phyloP scores from a whole-genome alignment of 2,797 vertebrate species.

The Peromyscus aztecus region DNA sequence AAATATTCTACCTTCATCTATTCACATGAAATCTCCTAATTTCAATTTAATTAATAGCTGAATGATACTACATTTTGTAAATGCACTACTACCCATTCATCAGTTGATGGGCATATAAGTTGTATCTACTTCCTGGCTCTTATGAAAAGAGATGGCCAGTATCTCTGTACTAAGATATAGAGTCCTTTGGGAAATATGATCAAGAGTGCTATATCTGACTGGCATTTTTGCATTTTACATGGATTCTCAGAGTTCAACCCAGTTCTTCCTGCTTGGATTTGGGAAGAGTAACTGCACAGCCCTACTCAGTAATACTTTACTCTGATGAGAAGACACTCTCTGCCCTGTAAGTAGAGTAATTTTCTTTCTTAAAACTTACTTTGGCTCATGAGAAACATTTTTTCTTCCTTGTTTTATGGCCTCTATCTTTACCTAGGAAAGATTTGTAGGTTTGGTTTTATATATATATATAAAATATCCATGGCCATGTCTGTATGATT shows the following conservation, averaged over 20 bases:
- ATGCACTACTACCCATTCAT: neutral
- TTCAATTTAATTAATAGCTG: neutral
- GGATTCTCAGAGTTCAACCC: neutral
- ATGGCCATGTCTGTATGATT: neutral
- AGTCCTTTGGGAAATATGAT: neutral
- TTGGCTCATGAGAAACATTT: neutral
- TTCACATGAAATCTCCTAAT: neutral
- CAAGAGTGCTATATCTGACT: neutral
- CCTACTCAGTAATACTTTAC: neutral
- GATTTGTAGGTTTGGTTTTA: neutral
- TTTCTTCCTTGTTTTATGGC: neutral
- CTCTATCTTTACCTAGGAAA: constrained; percentile 10
- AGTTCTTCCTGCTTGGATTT: neutral
- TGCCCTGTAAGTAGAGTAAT: neutral
- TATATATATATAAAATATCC: neutral
- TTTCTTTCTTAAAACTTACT: constrained; percentile 36
- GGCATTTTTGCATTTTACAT: neutral
- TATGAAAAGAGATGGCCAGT: too few species aligned
- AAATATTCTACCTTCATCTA: neutral
- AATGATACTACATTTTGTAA: neutral
- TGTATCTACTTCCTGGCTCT: neutral
- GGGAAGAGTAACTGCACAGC: neutral
- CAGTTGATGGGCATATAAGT: too few species aligned
- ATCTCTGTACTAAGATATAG: neutral
- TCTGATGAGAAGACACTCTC: neutral